A percentile compares a stretch with the other conserved stretches of the same genome.
Conservation (phyloP, 2,113 vertebrate genomes). For the Erythrolamprus reginae region DNA sequence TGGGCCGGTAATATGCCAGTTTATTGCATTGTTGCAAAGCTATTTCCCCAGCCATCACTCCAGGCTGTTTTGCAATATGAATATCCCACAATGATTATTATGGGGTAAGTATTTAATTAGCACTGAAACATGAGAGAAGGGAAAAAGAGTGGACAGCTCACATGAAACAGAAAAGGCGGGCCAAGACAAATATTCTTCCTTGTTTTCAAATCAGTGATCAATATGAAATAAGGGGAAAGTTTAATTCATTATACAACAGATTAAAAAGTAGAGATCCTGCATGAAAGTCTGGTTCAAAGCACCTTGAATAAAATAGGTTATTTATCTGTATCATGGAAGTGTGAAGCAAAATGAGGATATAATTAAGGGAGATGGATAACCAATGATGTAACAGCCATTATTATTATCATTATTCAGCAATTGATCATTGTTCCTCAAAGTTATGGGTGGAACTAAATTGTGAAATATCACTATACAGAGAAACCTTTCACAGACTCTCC, state of each 20-base stretch:
- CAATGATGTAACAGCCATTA: neutral
- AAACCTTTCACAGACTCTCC: neutral
- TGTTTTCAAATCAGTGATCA: neutral
- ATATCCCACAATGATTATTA: neutral
- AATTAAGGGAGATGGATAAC: neutral
- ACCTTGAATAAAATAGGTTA: neutral
- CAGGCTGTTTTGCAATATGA: neutral
- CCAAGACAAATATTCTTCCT: neutral
- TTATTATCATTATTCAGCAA: neutral
- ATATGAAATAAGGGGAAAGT: neutral
- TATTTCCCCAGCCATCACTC: neutral
- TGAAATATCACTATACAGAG: neutral
- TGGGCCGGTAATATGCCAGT: neutral
- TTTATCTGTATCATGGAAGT: neutral
- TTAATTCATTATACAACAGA: neutral
- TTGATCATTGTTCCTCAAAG: neutral
- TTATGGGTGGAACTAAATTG: neutral
- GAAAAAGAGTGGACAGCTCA: neutral
- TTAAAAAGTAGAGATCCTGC: neutral
- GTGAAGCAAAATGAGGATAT: neutral
- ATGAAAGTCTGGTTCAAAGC: neutral
- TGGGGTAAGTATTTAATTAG: neutral
- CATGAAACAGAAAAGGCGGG: neutral
- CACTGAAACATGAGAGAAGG: neutral
- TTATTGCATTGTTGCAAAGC: neutral